Evolutionary conservation across 1,140 invertebrate species (phyloP), one percentile per base, ranked within the genome.

Genomic region (Trypoxylus dichotomus): DNA sequence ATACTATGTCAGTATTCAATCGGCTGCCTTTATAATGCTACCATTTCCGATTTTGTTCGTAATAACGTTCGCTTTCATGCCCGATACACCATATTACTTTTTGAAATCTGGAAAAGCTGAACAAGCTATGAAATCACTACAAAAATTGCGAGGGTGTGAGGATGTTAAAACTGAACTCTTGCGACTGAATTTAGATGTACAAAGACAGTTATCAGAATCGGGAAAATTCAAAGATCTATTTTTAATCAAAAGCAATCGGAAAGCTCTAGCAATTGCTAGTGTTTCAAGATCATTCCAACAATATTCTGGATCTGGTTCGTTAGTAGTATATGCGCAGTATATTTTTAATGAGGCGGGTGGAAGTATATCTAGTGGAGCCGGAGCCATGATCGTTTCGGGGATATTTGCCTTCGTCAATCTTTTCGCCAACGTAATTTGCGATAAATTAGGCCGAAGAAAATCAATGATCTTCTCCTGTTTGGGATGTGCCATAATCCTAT

Each of bases 31-130:
- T 27, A 6, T 43, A 21, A 75, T 75, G 74, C 2, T 75, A 54
- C 24, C 43, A 1, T 2, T 43, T 21, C 74, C 74, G n/a, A 84
- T 91, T 0, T 79, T 92, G 1, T 91, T 93, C 78, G 87, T 93
- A 11, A 78, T 92, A 0, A 89, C 89, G 1, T 92, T 94, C 83
- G 87, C 87, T 54, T 91, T 89, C 80, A 91, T 95, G 88, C 94
- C 94, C 0, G 94, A 96, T 86, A 94, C 94, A 7, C 94, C 95
- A 0, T 91, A 94, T 79, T 95, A 91, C 80, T 87, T 91, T 25
- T 86, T 90, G 0, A 89, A 88, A 73, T 90, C 89, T n/a, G 89
- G 90, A 2, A 84, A 88, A 24, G 86, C 87, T 15, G 86, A 89
- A 3, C 89, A 91, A 78, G 94, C 94, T 0, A 87, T 88, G 37